Percentiles rank a stretch among this genome's conserved stretches.
Evolutionary conservation across 2,797 vertebrate genomes (phyloP).

Genomic region (Hemitrygon akajei): DNA sequence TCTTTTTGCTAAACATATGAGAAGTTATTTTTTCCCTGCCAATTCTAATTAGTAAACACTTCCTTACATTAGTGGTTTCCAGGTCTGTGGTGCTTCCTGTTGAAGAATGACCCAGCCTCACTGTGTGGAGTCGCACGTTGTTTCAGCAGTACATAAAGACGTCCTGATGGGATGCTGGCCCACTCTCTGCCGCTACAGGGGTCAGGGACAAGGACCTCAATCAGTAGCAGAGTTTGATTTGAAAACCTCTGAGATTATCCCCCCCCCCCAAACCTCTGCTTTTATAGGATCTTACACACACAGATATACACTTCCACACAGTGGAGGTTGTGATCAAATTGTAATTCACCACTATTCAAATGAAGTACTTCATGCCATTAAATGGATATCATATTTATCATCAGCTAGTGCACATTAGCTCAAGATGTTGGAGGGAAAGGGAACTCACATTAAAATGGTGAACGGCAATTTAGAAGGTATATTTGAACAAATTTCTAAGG

Average conservation of each 20-base stretch:
- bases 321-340: neutral
- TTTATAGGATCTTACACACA: neutral
- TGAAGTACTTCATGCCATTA: neutral
- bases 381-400: neutral
- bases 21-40: slow-evolving; percentile 27
- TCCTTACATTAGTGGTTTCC: slow-evolving; percentile 4
- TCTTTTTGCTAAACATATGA: neutral
- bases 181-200: neutral
- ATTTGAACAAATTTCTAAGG: neutral
- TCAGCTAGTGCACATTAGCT: neutral
- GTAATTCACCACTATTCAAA: neutral
- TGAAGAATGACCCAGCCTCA: slow-evolving; percentile 16
- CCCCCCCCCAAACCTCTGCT: slow-evolving; percentile 13
- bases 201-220: slow-evolving; percentile 25
- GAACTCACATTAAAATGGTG: neutral
- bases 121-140: slow-evolving; percentile 24
- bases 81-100: slow-evolving; percentile 37
- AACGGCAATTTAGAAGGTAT: neutral
- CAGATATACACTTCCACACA: neutral
- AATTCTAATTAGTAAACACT: slow-evolving; percentile 31
- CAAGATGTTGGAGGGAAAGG: neutral
- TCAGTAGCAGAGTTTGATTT: neutral
- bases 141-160: slow-evolving; percentile 13
- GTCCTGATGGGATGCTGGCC: neutral
- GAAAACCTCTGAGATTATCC: neutral